phyloP scores from a whole-genome alignment of 2,888 invertebrate genomes.

The Sesia apiformis region DNA sequence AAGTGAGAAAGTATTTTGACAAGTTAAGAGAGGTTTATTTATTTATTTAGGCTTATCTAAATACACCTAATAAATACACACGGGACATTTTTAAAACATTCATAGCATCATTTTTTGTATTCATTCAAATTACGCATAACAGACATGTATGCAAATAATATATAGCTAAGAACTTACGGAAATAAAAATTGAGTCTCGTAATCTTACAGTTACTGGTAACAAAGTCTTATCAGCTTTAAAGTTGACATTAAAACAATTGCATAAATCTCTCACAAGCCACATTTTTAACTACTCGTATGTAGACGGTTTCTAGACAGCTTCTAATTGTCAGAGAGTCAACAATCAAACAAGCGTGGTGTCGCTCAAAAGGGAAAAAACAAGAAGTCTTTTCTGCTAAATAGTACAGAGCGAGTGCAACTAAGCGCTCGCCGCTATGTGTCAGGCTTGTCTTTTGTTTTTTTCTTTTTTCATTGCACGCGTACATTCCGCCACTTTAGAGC shows the following conservation, averaged over 20 bases:
- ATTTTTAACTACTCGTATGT: no score
- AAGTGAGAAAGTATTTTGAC: background rate
- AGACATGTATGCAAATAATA: no score
- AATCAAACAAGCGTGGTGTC: background rate
- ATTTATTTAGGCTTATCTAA: background rate
- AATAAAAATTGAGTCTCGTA: no score
- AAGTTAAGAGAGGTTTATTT: background rate
- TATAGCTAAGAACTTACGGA: no score
- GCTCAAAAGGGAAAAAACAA: background rate
- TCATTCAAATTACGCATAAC: background rate
- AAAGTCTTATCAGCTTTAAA: no score
- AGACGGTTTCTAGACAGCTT: background rate
- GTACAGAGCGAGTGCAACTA: background rate
- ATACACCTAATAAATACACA: background rate
- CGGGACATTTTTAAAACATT: background rate
- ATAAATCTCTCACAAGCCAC: no score
- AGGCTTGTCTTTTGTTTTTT: background rate
- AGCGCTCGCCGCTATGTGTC: background rate
- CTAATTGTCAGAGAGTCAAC: background rate
- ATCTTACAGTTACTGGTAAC: no score
- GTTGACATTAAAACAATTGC: no score
- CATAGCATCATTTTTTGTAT: background rate
- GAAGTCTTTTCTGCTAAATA: background rate
- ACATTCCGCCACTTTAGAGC: background rate
- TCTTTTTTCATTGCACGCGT: background rate